These are phyloP conservation scores for Myzus persicae DNA, from an alignment of 1,140 invertebrate species.

Conservation along the genomic window DNA sequence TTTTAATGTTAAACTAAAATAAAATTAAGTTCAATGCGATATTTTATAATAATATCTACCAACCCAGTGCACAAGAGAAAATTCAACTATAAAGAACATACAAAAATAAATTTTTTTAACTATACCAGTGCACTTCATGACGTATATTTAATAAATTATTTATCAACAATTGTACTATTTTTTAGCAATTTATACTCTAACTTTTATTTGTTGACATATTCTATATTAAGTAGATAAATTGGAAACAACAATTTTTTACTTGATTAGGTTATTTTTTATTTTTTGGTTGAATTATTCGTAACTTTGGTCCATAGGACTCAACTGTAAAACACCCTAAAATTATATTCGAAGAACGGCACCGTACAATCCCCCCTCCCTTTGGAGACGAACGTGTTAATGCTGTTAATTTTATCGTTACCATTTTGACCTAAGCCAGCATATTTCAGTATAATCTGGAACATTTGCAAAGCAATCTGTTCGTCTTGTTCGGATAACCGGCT, in stretches of 20 bases:
- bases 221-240: not conserved
- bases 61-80: too few relatives aligned
- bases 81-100: too few relatives aligned
- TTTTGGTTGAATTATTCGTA: not conserved
- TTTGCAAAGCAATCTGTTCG: constrained; percentile 83
- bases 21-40: too few relatives aligned
- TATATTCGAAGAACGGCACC: not conserved
- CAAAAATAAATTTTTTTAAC: too few relatives aligned
- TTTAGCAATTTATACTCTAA: too few relatives aligned
- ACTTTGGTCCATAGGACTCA: not conserved
- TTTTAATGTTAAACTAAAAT: too few relatives aligned
- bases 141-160: too few relatives aligned
- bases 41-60: too few relatives aligned
- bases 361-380: not conserved
- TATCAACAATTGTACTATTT: too few relatives aligned
- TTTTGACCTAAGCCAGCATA: constrained; percentile 86
- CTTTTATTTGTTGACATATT: not conserved
- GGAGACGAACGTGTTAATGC: too few relatives aligned
- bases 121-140: too few relatives aligned
- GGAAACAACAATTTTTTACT: not conserved
- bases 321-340: not conserved
- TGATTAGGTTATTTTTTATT: not conserved
- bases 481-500: constrained; percentile 85
- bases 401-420: constrained; percentile 64
- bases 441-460: constrained; percentile 78